Conservation (phyloP, 2,797 vertebrate genomes). For the Peromyscus eremicus region DNA sequence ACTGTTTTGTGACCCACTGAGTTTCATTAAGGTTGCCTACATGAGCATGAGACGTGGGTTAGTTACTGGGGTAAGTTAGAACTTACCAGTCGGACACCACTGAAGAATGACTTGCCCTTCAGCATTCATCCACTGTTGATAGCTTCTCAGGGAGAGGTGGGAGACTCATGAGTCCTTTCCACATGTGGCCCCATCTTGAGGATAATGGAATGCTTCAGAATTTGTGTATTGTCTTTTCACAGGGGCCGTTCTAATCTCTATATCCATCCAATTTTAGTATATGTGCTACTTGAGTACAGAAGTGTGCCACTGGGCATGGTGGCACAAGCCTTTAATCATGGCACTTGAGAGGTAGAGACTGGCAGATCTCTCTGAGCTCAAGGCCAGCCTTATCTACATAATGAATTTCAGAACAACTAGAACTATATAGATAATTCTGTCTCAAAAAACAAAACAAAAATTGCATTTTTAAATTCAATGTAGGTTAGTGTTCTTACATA, state of each 20-base stretch:
- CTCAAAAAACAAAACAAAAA: background rate
- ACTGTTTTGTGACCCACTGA: background rate
- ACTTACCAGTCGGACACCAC: background rate
- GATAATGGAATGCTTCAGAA: background rate
- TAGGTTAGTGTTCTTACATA: constrained; percentile 1
- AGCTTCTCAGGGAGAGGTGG: background rate
- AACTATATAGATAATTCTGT: background rate
- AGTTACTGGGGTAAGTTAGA: background rate
- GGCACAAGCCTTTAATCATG: background rate
- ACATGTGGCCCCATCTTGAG: background rate
- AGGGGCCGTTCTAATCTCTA: background rate
- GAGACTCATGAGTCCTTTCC: background rate
- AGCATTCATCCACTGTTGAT: background rate
- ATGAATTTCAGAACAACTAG: background rate
- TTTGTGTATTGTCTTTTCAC: background rate
- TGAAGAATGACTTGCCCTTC: background rate
- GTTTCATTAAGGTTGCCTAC: background rate
- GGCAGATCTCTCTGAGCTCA: background rate
- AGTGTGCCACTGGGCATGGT: no score
- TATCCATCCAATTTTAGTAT: background rate
- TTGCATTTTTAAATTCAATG: constrained; percentile 8
- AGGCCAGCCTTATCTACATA: background rate
- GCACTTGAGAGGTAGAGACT: background rate
- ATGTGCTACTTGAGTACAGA: background rate
- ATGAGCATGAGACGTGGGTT: background rate